Base-by-base conservation (phyloP, 2,888 invertebrate genomes). In the Mythimna impura region DNA sequence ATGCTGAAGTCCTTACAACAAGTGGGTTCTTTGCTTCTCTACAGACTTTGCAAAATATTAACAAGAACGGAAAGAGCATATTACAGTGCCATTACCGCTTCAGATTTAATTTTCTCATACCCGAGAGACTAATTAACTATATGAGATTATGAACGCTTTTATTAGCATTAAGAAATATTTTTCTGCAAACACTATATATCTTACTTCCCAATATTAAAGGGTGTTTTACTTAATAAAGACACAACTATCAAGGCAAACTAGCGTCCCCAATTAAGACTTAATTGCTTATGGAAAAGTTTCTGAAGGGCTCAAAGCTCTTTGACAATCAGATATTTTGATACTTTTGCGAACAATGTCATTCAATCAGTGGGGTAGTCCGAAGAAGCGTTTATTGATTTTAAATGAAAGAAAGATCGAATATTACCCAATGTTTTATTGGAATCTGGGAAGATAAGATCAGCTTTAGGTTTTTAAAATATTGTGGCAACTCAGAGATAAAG, bases 221-320 rank as follows among this genome's bases (percentile, higher is more conserved):
- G 10, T 63, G 60, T 62, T 55, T 65, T 60, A 30, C 63, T 72
- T 67, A 81, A 86, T 86, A 70, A 76, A 73, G 65, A 34, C 25
- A 61, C 36, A 66, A 78, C 69, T 69, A 73, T 67, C 30, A 34
- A 50, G 14, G 57, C 63, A 67, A 74, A 72, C 57, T 54, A 54
- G 69, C 12, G 54, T 17, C 50, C 55, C n/a, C 55, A 77, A 77
- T 81, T 57, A 75, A 43, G 14, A 9, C 30, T 61, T 71, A 73
- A 85, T 83, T 69, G 68, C 52, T 73, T 78, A 58, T 22, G 61
- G 63, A 76, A 60, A 76, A 82, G 43, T 70, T 71, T 71, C 70
- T 22, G 36, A 5, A 30, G 30, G 6, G 50, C n/a, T n/a, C n/a
- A 30, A 66, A 66, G 5, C 57, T 76, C 30, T 66, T 63, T 55